Conservation (phyloP, 2,888 invertebrate genomes). For the Xylota segnis region DNA sequence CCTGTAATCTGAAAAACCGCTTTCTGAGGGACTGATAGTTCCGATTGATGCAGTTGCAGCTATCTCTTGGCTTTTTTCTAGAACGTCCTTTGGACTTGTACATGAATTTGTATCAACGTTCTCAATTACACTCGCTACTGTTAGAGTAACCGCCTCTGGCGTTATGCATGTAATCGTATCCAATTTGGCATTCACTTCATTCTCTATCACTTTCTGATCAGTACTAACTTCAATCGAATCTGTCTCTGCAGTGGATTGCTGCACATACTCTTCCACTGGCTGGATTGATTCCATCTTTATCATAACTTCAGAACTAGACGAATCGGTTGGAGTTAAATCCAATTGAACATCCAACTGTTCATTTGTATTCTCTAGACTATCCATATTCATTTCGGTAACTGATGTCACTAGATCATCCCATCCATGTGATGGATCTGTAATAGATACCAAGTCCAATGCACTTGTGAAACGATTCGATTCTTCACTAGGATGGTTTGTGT, state of each 20-base stretch:
- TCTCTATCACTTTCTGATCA: conserved; percentile 7
- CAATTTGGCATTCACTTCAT: conserved; percentile 31
- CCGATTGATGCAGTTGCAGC: conserved; percentile 18
- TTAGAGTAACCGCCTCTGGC: conserved; percentile 14
- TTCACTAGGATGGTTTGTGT: conserved; percentile 34
- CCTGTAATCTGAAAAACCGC: not conserved
- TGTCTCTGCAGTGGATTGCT: not conserved
- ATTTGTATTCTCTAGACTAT: conserved; percentile 60
- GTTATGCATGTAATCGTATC: conserved; percentile 38
- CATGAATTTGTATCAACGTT: conserved; percentile 59
- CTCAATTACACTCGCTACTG: conserved; percentile 53
- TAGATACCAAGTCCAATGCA: conserved; percentile 64
- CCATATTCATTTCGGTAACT: conserved; percentile 65
- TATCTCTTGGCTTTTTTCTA: conserved; percentile 42
- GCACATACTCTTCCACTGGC: not conserved
- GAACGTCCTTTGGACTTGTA: not conserved
- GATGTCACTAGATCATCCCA: conserved; percentile 70
- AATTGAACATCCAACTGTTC: conserved; percentile 65
- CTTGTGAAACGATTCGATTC: conserved; percentile 71
- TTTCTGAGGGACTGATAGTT: not conserved
- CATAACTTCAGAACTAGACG: conserved; percentile 4
- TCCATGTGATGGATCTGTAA: conserved; percentile 59
- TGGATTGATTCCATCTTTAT: conserved; percentile 1
- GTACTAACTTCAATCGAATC: not conserved
- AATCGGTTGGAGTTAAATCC: conserved; percentile 62